Evolutionary conservation across 2,113 vertebrate species (phyloP), one percentile per base, ranked within the genome.

Genomic region (Athene cunicularia): DNA sequence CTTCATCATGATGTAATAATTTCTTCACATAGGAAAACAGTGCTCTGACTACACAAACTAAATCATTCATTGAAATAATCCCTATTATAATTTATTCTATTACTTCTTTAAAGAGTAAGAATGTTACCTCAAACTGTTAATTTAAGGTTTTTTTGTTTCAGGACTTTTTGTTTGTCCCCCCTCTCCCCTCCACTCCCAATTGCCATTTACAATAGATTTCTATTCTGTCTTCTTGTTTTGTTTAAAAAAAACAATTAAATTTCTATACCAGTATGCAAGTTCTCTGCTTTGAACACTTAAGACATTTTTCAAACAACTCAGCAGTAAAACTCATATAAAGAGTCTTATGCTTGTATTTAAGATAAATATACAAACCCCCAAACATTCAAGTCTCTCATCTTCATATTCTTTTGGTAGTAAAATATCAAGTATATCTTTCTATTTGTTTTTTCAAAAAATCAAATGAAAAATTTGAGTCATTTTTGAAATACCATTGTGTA

Each of bases 141-240:
- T 14, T 39, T 62, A 45, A 49, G 21, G 8, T 5, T 5, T 0
- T 80, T 86, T 75, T 85, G 47, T 27, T 74, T 39, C 14, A 17
- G 16, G 7, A 8, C 13, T 56, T 55, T 49, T 66, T 30, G 37
- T 53, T 67, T 66, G 33, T 37, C 43, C 12, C 28, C 9, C 55
- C 9, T 30, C 28, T 6, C 30, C 8, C 16, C 24, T 3, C 9
- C 16, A 2, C 7, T 6, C 30, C 10, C 37, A n/a, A 4, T 5
- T 59, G 5, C 39, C 33, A 52, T 12, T 47, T 70, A n/a, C 3
- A 43, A 43, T 18, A 68, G 35, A 37, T 50, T 67, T 56, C 62
- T 62, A 50, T 35, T 80, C 62, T 52, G 21, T 26, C 22, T 26
- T 37, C 32, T 22, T 56, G 13, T 68, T 73, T 47, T 66, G 30